Conservation (phyloP, 2,888 invertebrate species). For the Agrochola macilenta region DNA sequence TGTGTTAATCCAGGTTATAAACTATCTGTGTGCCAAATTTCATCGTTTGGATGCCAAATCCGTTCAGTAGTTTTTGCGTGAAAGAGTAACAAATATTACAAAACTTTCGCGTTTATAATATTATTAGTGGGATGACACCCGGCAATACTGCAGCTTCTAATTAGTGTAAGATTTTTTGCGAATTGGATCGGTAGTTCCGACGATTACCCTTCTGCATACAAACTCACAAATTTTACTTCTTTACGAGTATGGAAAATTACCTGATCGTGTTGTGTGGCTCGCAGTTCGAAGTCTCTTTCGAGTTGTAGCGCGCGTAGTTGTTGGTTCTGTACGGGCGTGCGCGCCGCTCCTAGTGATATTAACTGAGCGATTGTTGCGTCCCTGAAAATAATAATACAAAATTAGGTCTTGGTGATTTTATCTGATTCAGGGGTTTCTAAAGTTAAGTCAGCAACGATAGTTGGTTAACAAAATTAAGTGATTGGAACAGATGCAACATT, state of each 20-base stretch:
- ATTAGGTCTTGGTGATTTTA: not conserved
- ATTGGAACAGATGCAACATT: not conserved
- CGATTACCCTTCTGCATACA: not conserved
- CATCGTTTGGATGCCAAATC: too few species aligned
- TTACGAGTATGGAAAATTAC: not conserved
- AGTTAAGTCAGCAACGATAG: not conserved
- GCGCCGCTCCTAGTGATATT: conserved; percentile 90
- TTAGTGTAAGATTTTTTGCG: not conserved
- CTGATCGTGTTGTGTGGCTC: conserved; percentile 94
- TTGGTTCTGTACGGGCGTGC: conserved; percentile 96
- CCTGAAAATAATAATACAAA: conserved; percentile 82
- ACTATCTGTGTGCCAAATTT: too few species aligned
- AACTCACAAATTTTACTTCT: not conserved
- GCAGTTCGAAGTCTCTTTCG: conserved; percentile 98
- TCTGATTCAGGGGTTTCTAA: too few species aligned
- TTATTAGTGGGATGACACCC: not conserved
- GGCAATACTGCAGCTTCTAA: not conserved
- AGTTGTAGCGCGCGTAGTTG: conserved; percentile 96
- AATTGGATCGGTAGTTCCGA: not conserved
- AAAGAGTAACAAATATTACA: too few species aligned
- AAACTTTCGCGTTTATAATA: too few species aligned
- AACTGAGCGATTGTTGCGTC: conserved; percentile 97
- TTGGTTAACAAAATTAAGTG: too few species aligned
- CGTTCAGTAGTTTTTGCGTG: too few species aligned
- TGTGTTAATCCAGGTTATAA: too few species aligned